phyloP scores from a whole-genome alignment of 2,888 invertebrate genomes.

The Pachymerium ferrugineum region DNA sequence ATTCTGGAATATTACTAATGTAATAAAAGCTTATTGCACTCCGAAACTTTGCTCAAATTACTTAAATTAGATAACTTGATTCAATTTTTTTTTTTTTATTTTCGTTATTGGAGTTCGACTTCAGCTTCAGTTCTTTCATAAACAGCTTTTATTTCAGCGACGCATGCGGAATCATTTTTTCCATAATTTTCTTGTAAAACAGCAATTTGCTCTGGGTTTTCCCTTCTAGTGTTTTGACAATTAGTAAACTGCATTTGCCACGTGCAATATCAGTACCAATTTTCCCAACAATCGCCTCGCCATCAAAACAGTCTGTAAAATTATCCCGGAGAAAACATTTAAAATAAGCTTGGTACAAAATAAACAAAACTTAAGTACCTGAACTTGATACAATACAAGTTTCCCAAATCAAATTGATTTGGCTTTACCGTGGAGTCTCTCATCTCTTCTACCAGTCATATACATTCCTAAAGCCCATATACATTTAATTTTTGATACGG shows the following conservation, averaged over 20 bases:
- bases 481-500: too few relatives aligned
- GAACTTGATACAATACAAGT: conserved; percentile 79
- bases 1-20: too few relatives aligned
- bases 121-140: conserved; percentile 76
- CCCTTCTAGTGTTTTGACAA: conserved; percentile 78
- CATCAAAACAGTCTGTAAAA: conserved; percentile 85
- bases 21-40: too few relatives aligned
- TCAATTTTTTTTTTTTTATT: too few relatives aligned
- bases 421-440: too few relatives aligned
- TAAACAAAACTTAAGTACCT: conserved; percentile 56
- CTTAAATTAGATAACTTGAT: too few relatives aligned
- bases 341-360: neutral
- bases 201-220: conserved; percentile 60
- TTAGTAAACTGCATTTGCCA: conserved; percentile 93
- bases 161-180: conserved; percentile 58
- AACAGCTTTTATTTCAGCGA: conserved; percentile 64
- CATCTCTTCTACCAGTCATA: too few relatives aligned
- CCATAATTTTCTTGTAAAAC: conserved; percentile 64
- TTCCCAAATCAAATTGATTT: conserved; percentile 72
- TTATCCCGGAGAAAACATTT: conserved; percentile 72
- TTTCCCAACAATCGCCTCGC: conserved; percentile 79
- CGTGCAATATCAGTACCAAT: conserved; percentile 86
- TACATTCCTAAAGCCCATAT: too few relatives aligned
- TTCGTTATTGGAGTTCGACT: too few relatives aligned
- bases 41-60: too few relatives aligned